Evolutionary conservation across 1,140 invertebrate species (phyloP).

Genomic region (Megalonaias nervosa): DNA sequence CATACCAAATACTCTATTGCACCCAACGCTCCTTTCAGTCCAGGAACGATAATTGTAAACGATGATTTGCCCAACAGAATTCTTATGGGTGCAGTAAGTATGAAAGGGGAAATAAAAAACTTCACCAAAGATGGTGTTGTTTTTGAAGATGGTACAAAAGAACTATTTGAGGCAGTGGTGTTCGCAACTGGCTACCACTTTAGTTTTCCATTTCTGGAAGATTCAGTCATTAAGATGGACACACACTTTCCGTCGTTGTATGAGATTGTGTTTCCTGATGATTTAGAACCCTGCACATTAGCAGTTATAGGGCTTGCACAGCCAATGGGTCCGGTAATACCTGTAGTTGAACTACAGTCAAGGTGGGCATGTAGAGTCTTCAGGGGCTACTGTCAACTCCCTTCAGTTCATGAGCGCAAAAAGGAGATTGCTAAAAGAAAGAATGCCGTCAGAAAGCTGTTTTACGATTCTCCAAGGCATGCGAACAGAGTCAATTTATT

Average conservation of each 20-base stretch:
- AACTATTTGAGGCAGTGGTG: slow-evolving; percentile 56
- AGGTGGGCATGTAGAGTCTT: slow-evolving; percentile 62
- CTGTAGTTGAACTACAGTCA: slow-evolving; percentile 73
- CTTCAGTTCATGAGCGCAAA: slow-evolving; percentile 11
- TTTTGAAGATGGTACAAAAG: slow-evolving; percentile 66
- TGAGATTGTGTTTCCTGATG: slow-evolving; percentile 72
- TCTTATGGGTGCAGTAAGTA: slow-evolving; percentile 69
- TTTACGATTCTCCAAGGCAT: slow-evolving; percentile 39
- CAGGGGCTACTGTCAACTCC: slow-evolving; percentile 30
- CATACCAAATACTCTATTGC: slow-evolving; percentile 46
- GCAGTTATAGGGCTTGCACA: slow-evolving; percentile 74
- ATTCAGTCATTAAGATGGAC: slow-evolving; percentile 42
- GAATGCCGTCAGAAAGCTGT: slow-evolving; percentile 30
- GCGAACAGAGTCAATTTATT: slow-evolving; percentile 41
- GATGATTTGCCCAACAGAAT: slow-evolving; percentile 74
- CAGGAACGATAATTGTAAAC: slow-evolving; percentile 65
- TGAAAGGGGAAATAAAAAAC: slow-evolving; percentile 63
- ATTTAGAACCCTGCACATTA: slow-evolving; percentile 62
- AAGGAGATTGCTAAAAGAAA: slow-evolving; percentile 23
- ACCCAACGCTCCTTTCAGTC: slow-evolving; percentile 41
- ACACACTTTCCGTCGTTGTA: slow-evolving; percentile 70
- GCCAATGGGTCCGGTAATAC: slow-evolving; percentile 73
- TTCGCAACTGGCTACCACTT: slow-evolving; percentile 56
- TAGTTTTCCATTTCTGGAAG: slow-evolving; percentile 57
- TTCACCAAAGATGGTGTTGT: slow-evolving; percentile 64